Conservation (phyloP, 2,113 vertebrate genomes). For the Cynopterus brachyotis region DNA sequence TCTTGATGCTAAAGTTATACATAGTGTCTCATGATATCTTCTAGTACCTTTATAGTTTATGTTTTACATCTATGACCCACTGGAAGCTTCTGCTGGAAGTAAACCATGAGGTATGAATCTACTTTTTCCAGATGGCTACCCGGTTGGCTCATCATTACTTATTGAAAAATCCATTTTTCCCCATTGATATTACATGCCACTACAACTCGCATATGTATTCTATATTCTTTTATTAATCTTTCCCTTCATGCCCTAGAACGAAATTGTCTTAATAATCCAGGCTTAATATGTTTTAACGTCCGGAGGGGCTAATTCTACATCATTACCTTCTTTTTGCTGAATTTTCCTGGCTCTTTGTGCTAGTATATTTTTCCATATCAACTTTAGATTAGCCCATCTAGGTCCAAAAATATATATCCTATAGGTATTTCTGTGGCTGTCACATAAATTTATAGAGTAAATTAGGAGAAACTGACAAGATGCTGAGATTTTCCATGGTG, state of each 20-base stretch:
- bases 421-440: neutral
- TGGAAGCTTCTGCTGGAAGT: constrained; percentile 12
- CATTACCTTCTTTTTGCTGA: neutral
- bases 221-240: constrained; percentile 6
- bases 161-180: constrained; percentile 22
- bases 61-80: constrained; percentile 24
- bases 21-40: constrained; percentile 5
- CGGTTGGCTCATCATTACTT: constrained; percentile 15
- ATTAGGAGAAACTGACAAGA: neutral
- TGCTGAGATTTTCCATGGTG: neutral
- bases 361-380: constrained; percentile 27
- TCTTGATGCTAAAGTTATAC: neutral
- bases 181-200: neutral
- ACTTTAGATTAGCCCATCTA: constrained; percentile 5
- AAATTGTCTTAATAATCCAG: constrained; percentile 6
- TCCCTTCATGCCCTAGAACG: neutral
- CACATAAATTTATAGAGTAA: constrained; percentile 22
- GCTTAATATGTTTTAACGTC: constrained; percentile 32
- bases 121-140: constrained; percentile 14
- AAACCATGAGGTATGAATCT: neutral
- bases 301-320: neutral
- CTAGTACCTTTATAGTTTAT: neutral
- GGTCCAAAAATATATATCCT: neutral
- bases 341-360: neutral
- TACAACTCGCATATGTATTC: neutral